Evolutionary conservation across 2,113 vertebrate genomes (phyloP), one percentile per base, ranked within the genome.

Genomic region (Aramus guarauna): DNA sequence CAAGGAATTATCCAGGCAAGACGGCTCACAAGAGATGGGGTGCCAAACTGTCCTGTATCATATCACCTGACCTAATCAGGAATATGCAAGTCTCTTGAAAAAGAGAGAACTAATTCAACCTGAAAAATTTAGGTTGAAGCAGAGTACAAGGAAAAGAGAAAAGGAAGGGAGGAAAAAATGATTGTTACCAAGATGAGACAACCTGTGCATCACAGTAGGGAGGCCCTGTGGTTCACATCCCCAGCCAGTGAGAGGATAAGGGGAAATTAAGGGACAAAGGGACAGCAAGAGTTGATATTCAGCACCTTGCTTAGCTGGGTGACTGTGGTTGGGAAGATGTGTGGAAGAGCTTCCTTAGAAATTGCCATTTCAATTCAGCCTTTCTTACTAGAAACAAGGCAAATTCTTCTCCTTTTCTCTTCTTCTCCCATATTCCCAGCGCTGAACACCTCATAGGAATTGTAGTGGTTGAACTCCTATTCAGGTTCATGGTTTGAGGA

Each of bases 381-480:
- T 91, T 91, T 94, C 68, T 90, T 75, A n/a, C 34, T 82, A 69
- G 81, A 95, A 91, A 45, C n/a, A 69, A 91, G 66, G 26, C 52
- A 76, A 59, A 87, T 39, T 85, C 66, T 59, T 91, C 72, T 83
- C 39, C 39, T 12, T 95, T 95, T 79, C 63, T 79, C 58, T 77
- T 91, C 59, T 92, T 72, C 37, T 71, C 41, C 77, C 29, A 10
- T 56, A 53, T 48, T 78, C 48, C 58, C 48, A 85, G 52, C 53
- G 37, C 58, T 82, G 77, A 82, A 76, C 41, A 72, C 13, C 10
- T 22, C 73, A 36, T 27, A 66, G 53, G 43, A 41, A 43, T 30
- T 88, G 69, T 64, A 39, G 60, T 95, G 53, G 34, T 30, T 75
- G 69, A 21, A 59, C 34, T 78, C 21, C 37, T 39, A 1, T 71